Evolutionary conservation across 2,113 vertebrate species (phyloP), one percentile per base, ranked within the genome.

Genomic region (Paralichthys olivaceus): DNA sequence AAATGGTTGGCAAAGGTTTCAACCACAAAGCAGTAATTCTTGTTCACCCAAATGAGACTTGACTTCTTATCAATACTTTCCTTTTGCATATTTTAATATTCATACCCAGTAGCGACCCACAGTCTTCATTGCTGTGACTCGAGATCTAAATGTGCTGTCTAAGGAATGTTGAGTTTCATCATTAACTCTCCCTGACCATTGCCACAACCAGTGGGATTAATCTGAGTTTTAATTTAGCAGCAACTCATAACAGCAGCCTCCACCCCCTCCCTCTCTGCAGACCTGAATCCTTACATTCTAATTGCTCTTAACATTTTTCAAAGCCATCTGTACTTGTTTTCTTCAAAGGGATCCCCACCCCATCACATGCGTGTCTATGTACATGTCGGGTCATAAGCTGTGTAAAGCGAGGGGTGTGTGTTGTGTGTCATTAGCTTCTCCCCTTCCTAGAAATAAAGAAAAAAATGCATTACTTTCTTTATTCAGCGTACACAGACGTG

Each of bases 301-400:
- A 87, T 84, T 79, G 77, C 71, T 45, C 51, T 25, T 55, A 32
- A 37, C 69, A 34, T 83, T 77, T 82, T 69, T 83, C 80, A 70
- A 72, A 85, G 64, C 88, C 88, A 88, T 79, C 84, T 89, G 83
- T 88, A 79, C 71, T 77, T 66, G 61, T 79, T 73, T 87, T 84
- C 79, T 91, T 92, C 83, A 92, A 89, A 91, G 82, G 47, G 72
- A 77, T 87, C 84, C 68, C 84, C 89, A 69, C 90, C 87, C 84
- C 29, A 0, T 70, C 78, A 76, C 76, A 75, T 79, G 78, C 59
- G 53, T 64, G 75, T 80, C 45, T 81, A 20, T 78, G 75, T 83
- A 80, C 85, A 88, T 80, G 81, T 84, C 62, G 29, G 79, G 74
- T 89, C 86, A 74, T 76, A 67, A 49, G 54, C 57, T 77, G 69